These are phyloP conservation scores for Eucidaris tribuloides DNA, from an alignment of 35 echinoderm and acorn worm species.

Conservation along the genomic window DNA sequence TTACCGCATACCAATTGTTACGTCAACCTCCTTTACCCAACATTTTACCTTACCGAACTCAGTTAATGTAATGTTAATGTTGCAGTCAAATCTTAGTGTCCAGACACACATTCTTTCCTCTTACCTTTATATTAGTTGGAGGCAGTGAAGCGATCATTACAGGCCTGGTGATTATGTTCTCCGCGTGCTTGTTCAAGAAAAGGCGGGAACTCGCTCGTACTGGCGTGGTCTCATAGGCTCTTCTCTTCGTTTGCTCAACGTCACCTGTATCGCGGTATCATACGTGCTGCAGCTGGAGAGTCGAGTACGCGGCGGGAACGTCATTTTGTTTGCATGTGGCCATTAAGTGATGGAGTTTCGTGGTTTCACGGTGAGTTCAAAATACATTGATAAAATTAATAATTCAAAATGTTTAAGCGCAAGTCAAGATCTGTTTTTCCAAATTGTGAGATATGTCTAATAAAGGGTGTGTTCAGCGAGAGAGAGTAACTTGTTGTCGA, in stretches of 20 bases:
- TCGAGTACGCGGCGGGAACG: slow-evolving; percentile 41
- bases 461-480: not conserved
- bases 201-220: slow-evolving; percentile 60
- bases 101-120: not conserved
- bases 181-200: slow-evolving; percentile 16
- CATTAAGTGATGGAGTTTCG: slow-evolving; percentile 54
- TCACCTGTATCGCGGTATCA: slow-evolving; percentile 83
- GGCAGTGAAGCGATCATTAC: slow-evolving; percentile 81
- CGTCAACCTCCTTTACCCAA: not conserved
- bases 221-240: slow-evolving; percentile 35
- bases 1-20: not conserved
- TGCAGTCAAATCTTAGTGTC: not conserved
- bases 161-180: slow-evolving; percentile 53
- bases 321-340: slow-evolving; percentile 64
- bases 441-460: slow-evolving; percentile 41
- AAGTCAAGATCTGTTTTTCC: slow-evolving; percentile 24
- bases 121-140: slow-evolving; percentile 36
- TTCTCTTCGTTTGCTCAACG: slow-evolving; percentile 50
- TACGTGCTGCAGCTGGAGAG: slow-evolving; percentile 71
- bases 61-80: not conserved
- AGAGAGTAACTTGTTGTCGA: slow-evolving; percentile 12
- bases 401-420: slow-evolving; percentile 33
- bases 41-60: not conserved
- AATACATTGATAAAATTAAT: not conserved
- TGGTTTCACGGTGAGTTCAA: slow-evolving; percentile 72